Conservation (phyloP, 2,797 vertebrate genomes). For the Diplodus puntazzo region DNA sequence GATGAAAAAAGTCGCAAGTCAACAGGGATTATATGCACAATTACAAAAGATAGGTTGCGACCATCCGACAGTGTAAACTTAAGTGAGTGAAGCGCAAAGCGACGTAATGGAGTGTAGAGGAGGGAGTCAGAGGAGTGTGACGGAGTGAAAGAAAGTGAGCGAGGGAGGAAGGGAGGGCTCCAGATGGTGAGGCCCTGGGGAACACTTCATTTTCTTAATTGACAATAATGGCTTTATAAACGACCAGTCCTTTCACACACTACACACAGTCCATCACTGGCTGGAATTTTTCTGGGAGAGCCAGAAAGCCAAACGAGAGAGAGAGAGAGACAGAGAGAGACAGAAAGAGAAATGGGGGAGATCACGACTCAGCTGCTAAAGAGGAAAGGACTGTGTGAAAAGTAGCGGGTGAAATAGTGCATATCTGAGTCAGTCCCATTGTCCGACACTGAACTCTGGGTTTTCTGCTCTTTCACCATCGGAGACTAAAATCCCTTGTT, state of each 20-base stretch:
- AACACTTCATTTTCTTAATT: slow-evolving; percentile 88
- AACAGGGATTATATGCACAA: slow-evolving; percentile 24
- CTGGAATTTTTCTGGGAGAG: slow-evolving; percentile 76
- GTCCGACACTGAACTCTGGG: slow-evolving; percentile 54
- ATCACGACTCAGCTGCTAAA: slow-evolving; percentile 59
- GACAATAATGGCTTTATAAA: slow-evolving; percentile 90
- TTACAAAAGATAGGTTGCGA: slow-evolving; percentile 24
- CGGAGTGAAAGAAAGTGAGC: slow-evolving; percentile 47
- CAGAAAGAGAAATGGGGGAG: slow-evolving; percentile 16
- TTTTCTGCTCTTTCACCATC: slow-evolving; percentile 60
- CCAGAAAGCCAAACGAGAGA: slow-evolving; percentile 56
- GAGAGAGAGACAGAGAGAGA: slow-evolving; percentile 41
- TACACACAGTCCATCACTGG: slow-evolving; percentile 80
- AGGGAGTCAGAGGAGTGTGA: slow-evolving; percentile 58
- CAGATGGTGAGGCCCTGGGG: slow-evolving; percentile 86
- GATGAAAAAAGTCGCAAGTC: neutral
- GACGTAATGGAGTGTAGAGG: slow-evolving; percentile 41
- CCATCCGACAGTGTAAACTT: slow-evolving; percentile 9
- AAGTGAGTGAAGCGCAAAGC: slow-evolving; percentile 34
- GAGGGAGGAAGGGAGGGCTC: slow-evolving; percentile 56
- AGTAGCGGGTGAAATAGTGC: slow-evolving; percentile 55
- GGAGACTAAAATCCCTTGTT: slow-evolving; percentile 71
- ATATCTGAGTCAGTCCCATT: slow-evolving; percentile 51
- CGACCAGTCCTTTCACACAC: slow-evolving; percentile 79
- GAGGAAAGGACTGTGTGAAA: slow-evolving; percentile 54